Base-by-base conservation (phyloP, 2,888 invertebrate genomes). In the Erannis defoliaria region DNA sequence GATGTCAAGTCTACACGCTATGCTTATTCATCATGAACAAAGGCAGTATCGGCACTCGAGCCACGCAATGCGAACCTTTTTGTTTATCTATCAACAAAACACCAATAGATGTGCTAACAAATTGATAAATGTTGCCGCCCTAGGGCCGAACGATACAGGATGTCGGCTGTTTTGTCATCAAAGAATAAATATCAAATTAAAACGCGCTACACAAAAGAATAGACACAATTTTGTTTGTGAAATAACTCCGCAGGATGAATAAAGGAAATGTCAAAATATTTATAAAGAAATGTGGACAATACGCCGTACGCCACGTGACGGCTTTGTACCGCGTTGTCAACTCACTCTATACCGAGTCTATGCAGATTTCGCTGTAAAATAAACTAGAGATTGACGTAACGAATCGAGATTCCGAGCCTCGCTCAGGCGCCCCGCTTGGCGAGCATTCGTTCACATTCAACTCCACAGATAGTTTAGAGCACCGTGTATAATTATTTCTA, bases 251-350 rank as follows among this genome's bases (percentile, higher is more conserved):
- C 85, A 82, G 84, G 78, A 76, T 82, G 82, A 89, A 89, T 89
- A 86, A 88, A 89, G 88, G 85, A 84, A 87, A 92, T 92, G 92
- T 93, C 93, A 92, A 89, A 93, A 92, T 92, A 93, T 93, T 92
- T 92, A 90, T 89, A 91, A 90, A 91, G 91, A 90, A 89, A 90
- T 82, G 83, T 67, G 81, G 78, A 91, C 93, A 92, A 92, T 89
- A 81, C 78, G 61, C 64, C 73, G 81, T 74, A 80, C 88, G 71
- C 90, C 72, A 85, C 89, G 80, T 82, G 90, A 74, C 74, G 80
- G 81, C 89, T 84, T 90, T 90, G 90, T 90, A 74, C 71, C 77
- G 73, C 81, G 81, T 81, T 90, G 89, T 91, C 90, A 90, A 88
- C 89, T 91, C 85, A 88, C 89, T 90, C 87, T 49, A 59, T 55